phyloP scores from a whole-genome alignment of 2,113 vertebrate genomes.

The Stictonetta naevosa region DNA sequence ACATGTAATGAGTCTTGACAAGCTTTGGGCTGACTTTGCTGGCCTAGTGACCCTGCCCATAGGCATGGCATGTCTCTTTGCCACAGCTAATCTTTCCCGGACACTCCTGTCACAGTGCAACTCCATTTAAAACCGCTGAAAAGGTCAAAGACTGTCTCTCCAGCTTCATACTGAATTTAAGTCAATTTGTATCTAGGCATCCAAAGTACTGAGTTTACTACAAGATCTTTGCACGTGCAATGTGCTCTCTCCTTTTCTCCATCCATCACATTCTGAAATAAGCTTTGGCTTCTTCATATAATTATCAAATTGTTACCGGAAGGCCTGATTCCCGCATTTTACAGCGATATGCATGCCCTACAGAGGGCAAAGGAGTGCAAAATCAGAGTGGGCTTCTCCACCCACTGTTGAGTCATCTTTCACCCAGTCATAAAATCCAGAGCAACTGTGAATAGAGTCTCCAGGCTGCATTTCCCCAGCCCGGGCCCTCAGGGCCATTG shows the following conservation, averaged over 20 bases:
- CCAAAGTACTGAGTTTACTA: not conserved
- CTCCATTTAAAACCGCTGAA: constrained; percentile 44
- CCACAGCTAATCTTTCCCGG: constrained; percentile 51
- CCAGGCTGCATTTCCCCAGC: not conserved
- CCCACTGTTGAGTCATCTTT: not conserved
- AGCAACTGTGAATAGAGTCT: not conserved
- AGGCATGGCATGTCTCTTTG: constrained; percentile 49
- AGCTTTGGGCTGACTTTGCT: constrained; percentile 31
- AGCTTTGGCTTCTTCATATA: not conserved
- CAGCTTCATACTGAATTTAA: not conserved
- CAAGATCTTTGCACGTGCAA: not conserved
- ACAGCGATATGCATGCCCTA: not conserved
- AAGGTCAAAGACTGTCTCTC: constrained; percentile 64
- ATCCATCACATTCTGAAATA: not conserved
- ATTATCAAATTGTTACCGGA: not conserved
- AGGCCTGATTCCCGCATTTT: not conserved
- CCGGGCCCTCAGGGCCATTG: rapidly evolving
- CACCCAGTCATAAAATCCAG: not conserved
- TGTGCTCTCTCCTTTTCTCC: not conserved
- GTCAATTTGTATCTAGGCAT: not conserved
- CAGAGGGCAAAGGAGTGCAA: not conserved
- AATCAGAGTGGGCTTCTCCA: not conserved
- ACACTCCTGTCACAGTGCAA: constrained; percentile 47
- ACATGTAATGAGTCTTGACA: constrained; percentile 60
- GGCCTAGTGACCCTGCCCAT: constrained; percentile 55